A percentile compares a stretch with the other conserved stretches of the same genome.
These are phyloP conservation scores for Dione juno DNA, from an alignment of 2,888 invertebrate genomes.

Conservation along the genomic window DNA sequence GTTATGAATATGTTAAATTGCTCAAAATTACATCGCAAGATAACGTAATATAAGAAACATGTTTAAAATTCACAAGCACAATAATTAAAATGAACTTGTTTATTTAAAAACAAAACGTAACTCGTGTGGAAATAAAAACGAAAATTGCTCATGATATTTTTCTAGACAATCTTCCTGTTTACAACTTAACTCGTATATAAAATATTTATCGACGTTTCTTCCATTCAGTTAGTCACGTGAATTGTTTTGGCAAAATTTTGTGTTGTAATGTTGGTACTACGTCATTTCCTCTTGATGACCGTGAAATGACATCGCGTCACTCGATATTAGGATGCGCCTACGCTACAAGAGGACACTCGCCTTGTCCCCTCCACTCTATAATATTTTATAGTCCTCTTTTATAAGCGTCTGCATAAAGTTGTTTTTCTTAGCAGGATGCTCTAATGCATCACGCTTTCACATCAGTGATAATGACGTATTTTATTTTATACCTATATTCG, in stretches of 20 bases:
- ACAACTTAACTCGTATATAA: conserved; percentile 3
- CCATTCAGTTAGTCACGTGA: conserved; percentile 29
- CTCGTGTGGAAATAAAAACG: conserved; percentile 13
- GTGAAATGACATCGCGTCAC: conserved; percentile 80
- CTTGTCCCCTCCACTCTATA: conserved; percentile 44
- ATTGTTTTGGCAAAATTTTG: conserved; percentile 56
- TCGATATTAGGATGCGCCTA: conserved; percentile 73
- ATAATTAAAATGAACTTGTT: background rate
- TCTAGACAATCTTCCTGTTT: conserved; percentile 17
- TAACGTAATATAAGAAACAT: background rate
- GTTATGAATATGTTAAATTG: background rate
- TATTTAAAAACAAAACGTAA: conserved; percentile 1
- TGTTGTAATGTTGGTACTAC: conserved; percentile 70
- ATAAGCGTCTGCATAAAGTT: background rate
- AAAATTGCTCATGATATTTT: conserved; percentile 15
- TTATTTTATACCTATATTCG: background rate
- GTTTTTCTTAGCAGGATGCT: background rate
- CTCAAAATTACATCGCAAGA: background rate
- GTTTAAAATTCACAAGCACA: background rate
- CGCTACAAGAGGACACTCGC: conserved; percentile 60
- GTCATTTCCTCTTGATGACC: conserved; percentile 82
- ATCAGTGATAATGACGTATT: background rate
- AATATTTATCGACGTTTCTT: conserved; percentile 17
- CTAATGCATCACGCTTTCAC: background rate
- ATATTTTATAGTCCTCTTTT: background rate